Conservation (phyloP, 2,797 vertebrate species). For the Eulemur mongoz region DNA sequence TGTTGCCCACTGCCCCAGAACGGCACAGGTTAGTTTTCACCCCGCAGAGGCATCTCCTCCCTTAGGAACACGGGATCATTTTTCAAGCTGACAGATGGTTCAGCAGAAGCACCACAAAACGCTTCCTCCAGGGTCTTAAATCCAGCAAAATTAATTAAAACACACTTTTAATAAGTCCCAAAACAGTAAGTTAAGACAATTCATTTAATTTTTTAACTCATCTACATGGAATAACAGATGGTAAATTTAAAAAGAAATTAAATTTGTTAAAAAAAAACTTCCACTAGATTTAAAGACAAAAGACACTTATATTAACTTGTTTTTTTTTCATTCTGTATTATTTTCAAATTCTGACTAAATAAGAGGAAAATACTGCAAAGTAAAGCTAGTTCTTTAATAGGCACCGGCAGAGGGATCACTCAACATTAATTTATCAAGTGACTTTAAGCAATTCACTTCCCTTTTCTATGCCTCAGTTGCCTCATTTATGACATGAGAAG, state of each 20-base stretch:
- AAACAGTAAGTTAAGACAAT: neutral
- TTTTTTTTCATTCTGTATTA: neutral
- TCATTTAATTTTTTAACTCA: slow-evolving; percentile 36
- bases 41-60: neutral
- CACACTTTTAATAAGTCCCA: neutral
- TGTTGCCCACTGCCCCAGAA: rapidly evolving
- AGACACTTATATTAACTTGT: neutral
- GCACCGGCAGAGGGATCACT: neutral
- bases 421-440: neutral
- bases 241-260: neutral
- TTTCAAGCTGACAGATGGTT: slow-evolving; percentile 7
- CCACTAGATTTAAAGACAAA: neutral
- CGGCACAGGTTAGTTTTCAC: rapidly evolving
- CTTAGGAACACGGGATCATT: neutral
- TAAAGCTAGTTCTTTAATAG: neutral
- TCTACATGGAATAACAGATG: slow-evolving; percentile 46
- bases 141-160: slow-evolving; percentile 42
- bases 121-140: neutral
- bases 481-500: neutral
- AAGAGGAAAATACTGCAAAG: neutral
- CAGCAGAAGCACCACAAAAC: neutral
- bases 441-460: neutral
- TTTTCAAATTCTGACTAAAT: neutral
- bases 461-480: neutral
- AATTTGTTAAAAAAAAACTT: neutral